A percentile compares a stretch with the other conserved stretches of the same genome.
Evolutionary conservation across 2,797 vertebrate species (phyloP).

Genomic region (Harpagifer antarcticus): DNA sequence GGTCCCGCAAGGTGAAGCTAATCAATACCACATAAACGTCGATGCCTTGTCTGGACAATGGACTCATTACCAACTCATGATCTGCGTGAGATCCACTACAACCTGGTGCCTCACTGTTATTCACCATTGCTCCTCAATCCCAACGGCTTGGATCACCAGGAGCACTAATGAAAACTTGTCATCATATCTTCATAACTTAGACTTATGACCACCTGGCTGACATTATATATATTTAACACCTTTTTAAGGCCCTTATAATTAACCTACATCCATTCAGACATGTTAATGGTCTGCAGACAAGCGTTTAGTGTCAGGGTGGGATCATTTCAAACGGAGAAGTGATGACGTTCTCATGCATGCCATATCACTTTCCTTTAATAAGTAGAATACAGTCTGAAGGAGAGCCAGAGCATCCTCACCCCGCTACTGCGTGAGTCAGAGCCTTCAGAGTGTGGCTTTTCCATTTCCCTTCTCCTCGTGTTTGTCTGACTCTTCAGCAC

Average conservation of each 20-base stretch:
- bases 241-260: constrained; percentile 25
- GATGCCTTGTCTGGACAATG: too few species aligned
- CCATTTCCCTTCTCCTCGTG: constrained; percentile 71
- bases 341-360: constrained; percentile 5
- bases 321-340: constrained; percentile 42
- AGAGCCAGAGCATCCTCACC: constrained; percentile 47
- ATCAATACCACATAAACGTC: too few species aligned
- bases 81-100: too few species aligned
- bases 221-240: constrained; percentile 23
- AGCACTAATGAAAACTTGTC: neutral
- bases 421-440: constrained; percentile 55
- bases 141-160: neutral
- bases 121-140: too few species aligned
- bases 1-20: too few species aligned
- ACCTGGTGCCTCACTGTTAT: too few species aligned
- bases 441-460: constrained; percentile 58
- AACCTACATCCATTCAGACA: constrained; percentile 3
- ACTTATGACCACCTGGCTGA: constrained; percentile 21
- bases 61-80: too few species aligned
- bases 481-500: constrained; percentile 51
- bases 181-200: neutral
- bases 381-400: constrained; percentile 55
- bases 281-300: constrained; percentile 36
- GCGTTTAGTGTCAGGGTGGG: constrained; percentile 14
- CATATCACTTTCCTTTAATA: constrained; percentile 23